Evolutionary conservation across 2,113 vertebrate genomes (phyloP), one percentile per base, ranked within the genome.

Genomic region (Halichoeres trimaculatus): DNA sequence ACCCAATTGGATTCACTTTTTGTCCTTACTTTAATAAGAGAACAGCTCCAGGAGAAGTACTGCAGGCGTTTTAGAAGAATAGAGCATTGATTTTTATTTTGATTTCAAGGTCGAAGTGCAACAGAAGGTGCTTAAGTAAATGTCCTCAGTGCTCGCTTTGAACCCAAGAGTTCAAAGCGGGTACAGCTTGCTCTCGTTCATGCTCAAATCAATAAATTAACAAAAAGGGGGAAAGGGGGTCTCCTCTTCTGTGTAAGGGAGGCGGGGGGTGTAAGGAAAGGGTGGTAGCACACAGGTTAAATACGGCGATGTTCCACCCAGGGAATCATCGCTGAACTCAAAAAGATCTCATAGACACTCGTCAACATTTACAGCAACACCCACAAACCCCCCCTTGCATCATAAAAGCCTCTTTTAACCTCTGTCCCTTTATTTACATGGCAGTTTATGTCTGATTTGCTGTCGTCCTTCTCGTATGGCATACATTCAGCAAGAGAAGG

Each of bases 381-480:
- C 86, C 67, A 53, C 75, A 55, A 51, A 30, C 30, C 77, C 79
- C 79, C 71, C 59, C 35, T 86, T 90, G 85, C 91, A 89, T 91
- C 82, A 38, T 83, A 85, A 90, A 89, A 89, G 72, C 87, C 74
- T 85, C 59, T 70, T 88, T 83, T 68, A 81, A 83, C 78, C 70
- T 70, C 69, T 60, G 76, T 88, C 85, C 69, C 78, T 89, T 89
- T 94, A 94, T 94, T 92, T 94, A 94, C 93, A 94, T 93, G 93
- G 93, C 93, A 94, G 93, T 94, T 92, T 91, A 78, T 82, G 86
- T 89, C 89, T 92, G 88, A 90, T 90, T 92, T 83, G 90, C 92
- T 89, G 78, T 90, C 86, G 67, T 85, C 86, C 85, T 87, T 88
- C 81, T 89, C 87, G 12, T 84, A 85, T 82, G 86, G 88, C 92